These are phyloP conservation scores for Drosophila sulfurigaster DNA, from an alignment of 1,140 invertebrate genomes.

Conservation along the genomic window DNA sequence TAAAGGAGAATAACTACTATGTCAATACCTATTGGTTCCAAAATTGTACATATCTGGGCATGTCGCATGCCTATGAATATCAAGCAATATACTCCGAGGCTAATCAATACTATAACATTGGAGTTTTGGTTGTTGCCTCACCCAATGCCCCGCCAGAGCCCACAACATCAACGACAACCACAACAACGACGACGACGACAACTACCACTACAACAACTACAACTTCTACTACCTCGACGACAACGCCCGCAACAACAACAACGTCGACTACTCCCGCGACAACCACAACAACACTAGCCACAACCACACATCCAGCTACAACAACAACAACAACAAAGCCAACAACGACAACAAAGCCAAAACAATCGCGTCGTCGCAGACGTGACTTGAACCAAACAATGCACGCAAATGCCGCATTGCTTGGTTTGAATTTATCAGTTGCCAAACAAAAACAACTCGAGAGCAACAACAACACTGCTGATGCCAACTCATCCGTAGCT, in stretches of 20 bases:
- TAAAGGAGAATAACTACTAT: constrained; percentile 87
- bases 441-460: constrained; percentile 64
- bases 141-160: constrained; percentile 88
- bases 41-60: constrained; percentile 90
- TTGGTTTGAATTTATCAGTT: constrained; percentile 67
- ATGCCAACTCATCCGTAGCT: constrained; percentile 50
- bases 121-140: constrained; percentile 89
- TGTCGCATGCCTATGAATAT: constrained; percentile 87
- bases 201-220: constrained; percentile 86
- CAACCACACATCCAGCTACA: neutral
- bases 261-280: constrained; percentile 43
- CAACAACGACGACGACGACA: constrained; percentile 85
- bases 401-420: constrained; percentile 68
- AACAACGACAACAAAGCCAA: constrained; percentile 46
- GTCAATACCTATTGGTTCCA: constrained; percentile 91
- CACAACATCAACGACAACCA: constrained; percentile 87
- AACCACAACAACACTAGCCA: constrained; percentile 36
- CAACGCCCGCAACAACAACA: constrained; percentile 57
- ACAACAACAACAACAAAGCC: constrained; percentile 10
- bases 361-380: constrained; percentile 53
- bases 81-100: constrained; percentile 88
- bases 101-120: constrained; percentile 88
- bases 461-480: constrained; percentile 14
- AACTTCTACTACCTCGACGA: constrained; percentile 67
- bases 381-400: constrained; percentile 68